Percentiles rank a stretch among this genome's conserved stretches.
These are phyloP conservation scores for Sebastes diaconus DNA, from an alignment of 2,797 vertebrate species.

Conservation along the genomic window DNA sequence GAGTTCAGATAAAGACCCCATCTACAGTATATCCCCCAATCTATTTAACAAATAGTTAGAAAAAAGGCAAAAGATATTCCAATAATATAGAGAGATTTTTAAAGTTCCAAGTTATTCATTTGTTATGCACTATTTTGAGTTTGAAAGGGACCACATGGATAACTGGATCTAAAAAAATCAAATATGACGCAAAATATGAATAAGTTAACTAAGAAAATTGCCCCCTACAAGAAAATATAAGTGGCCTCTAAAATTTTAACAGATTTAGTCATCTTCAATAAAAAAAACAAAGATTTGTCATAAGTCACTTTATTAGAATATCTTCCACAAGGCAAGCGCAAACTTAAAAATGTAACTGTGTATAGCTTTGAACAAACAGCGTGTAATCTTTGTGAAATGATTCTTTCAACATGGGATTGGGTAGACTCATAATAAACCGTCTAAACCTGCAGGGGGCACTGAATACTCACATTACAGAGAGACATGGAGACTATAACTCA, in stretches of 20 bases:
- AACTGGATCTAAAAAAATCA: background rate
- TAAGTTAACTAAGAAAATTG: background rate
- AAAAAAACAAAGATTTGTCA: background rate
- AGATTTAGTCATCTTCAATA: background rate
- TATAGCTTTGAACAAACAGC: background rate
- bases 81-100: background rate
- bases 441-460: slow-evolving; percentile 75
- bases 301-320: background rate
- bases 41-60: background rate
- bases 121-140: background rate
- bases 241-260: background rate
- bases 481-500: background rate
- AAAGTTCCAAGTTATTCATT: background rate
- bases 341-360: background rate
- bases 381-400: background rate
- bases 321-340: background rate
- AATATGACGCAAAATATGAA: background rate
- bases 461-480: slow-evolving; percentile 24
- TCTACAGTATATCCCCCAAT: background rate
- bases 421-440: background rate
- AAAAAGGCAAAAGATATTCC: background rate
- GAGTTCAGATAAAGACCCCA: background rate
- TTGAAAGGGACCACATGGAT: background rate
- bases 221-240: background rate
- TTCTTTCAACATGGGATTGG: background rate